Percentiles rank a stretch among this genome's conserved stretches.
Evolutionary conservation across 2,797 vertebrate species (phyloP).

Genomic region (Strix occidentalis): DNA sequence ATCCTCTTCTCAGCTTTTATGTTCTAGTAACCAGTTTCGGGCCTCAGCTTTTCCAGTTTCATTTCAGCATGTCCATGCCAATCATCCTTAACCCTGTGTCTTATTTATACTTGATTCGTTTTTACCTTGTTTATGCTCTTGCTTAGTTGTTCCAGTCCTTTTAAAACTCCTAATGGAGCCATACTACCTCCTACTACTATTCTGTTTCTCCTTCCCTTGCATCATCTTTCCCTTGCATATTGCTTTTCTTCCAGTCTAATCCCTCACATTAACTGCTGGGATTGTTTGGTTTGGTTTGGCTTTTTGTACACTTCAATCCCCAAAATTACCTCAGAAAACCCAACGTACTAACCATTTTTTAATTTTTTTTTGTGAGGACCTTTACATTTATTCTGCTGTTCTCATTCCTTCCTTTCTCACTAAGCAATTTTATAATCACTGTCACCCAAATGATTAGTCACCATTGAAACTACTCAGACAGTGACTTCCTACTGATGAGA

Average conservation of each 20-base stretch:
- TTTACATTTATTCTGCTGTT: background rate
- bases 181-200: background rate
- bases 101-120: background rate
- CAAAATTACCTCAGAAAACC: accelerated
- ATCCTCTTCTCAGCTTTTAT: background rate
- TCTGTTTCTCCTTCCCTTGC: background rate
- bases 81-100: background rate
- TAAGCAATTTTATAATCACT: background rate
- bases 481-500: background rate
- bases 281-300: background rate
- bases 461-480: background rate
- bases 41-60: background rate
- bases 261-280: background rate
- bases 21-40: background rate
- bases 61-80: background rate
- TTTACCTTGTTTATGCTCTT: background rate
- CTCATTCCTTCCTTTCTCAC: background rate
- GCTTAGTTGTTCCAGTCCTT: background rate
- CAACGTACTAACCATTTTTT: background rate
- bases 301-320: background rate
- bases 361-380: background rate
- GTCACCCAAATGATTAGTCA: background rate
- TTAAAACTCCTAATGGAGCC: background rate
- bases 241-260: background rate
- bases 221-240: background rate